These are phyloP conservation scores for Rhopalosiphum nymphaeae DNA, from an alignment of 2,888 invertebrate species.

Conservation along the genomic window DNA sequence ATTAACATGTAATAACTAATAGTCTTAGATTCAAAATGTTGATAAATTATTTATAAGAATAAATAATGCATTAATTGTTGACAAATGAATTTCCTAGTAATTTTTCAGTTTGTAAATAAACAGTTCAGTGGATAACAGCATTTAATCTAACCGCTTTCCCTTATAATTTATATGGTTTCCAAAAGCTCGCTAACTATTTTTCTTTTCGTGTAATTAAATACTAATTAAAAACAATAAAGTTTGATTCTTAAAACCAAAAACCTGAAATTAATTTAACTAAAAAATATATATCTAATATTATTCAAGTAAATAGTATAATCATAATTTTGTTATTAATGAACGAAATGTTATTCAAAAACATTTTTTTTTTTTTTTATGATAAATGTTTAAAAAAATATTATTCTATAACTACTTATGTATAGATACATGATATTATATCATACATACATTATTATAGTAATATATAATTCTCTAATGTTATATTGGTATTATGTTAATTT, in stretches of 20 bases:
- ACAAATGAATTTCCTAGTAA: background rate
- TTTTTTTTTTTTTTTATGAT: background rate
- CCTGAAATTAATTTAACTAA: background rate
- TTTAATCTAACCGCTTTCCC: background rate
- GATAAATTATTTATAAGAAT: background rate
- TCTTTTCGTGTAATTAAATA: background rate
- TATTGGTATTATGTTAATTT: background rate
- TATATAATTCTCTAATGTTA: background rate
- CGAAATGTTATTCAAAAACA: background rate
- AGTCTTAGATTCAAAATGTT: background rate
- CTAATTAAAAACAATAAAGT: background rate
- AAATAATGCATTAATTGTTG: background rate
- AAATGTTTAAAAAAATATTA: background rate
- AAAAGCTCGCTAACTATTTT: background rate
- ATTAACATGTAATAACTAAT: background rate
- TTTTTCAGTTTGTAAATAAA: background rate
- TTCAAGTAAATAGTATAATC: background rate
- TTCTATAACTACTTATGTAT: background rate
- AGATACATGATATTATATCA: background rate
- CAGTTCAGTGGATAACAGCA: background rate
- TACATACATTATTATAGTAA: background rate
- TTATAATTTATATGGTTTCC: constrained; percentile 1
- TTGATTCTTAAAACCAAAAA: background rate
- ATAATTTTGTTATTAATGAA: background rate
- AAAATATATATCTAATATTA: background rate